A percentile compares a stretch with the other conserved stretches of the same genome.
These are phyloP conservation scores for pig (Sus scrofa) DNA, from an alignment of 2,113 vertebrate genomes.

Conservation along the genomic window DNA sequence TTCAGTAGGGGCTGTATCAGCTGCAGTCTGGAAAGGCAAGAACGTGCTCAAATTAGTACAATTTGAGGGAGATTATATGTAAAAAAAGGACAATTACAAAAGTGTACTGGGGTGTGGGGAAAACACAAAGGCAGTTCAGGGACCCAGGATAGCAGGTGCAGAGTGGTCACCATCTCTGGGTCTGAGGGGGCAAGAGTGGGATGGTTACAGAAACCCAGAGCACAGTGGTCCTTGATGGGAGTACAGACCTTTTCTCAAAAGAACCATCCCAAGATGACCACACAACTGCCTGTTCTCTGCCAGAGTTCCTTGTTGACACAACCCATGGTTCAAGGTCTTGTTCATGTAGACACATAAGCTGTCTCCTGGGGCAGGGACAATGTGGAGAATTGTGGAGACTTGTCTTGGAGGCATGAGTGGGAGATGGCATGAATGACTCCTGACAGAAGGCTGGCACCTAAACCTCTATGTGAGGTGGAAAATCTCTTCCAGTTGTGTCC, in stretches of 20 bases:
- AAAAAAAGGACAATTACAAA: not conserved
- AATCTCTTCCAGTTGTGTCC: not conserved
- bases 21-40: not conserved
- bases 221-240: not conserved
- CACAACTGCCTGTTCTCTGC: not conserved
- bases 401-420: not conserved
- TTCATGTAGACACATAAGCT: no score
- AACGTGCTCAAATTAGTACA: not conserved
- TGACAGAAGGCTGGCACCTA: not conserved
- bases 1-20: not conserved
- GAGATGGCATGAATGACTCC: not conserved
- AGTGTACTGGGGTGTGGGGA: no score
- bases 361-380: not conserved
- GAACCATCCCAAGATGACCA: not conserved
- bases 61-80: not conserved
- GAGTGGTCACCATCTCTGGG: not conserved
- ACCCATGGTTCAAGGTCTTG: not conserved
- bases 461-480: not conserved
- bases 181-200: not conserved
- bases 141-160: no score
- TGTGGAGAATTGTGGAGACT: not conserved
- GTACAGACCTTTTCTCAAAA: not conserved
- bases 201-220: not conserved
- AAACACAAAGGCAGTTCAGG: no score
- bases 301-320: not conserved